Base-by-base conservation (phyloP, 1,140 invertebrate species). In the Drosophila dunni region DNA sequence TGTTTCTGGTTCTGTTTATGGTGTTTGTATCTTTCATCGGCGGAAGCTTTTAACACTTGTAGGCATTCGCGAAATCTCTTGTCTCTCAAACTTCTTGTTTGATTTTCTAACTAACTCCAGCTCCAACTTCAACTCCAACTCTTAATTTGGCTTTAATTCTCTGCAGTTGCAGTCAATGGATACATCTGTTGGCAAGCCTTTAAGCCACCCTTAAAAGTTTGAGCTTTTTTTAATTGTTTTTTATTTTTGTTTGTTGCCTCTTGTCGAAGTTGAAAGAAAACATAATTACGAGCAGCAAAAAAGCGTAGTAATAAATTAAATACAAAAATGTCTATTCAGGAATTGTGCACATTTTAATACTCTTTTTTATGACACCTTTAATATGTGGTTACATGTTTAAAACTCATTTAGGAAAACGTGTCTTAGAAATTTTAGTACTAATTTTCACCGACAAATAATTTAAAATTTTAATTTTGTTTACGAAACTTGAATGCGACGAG, bases 201-300 rank as follows among this genome's bases (percentile, higher is more conserved):
- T 53, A 11, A 63, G 34, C 51, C 46, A 62, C 70, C 70, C 70
- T 50, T 54, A 38, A 53, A 67, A 45, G 10, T 17, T 20, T 2
- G 17, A 34, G 40, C 40, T n/a, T 44, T 42, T 71, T 50, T 66
- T 38, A 38, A 60, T 53, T 38, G 58, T 38, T 40, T 62, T 54
- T 24, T 42, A 33, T n/a, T 57, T 65, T 53, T 54, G 24, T 33
- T 29, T 58, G 50, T 58, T 70, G 45, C 58, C 58, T 17, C 67
- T 70, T 70, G 66, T 53, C 60, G 50, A 60, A 71, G 60, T 70
- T 64, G 53, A 75, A 70, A 60, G 54, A 54, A 75, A 75, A 75
- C 61, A 75, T 71, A 75, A 75, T 71, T 75, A 75, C 60, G 33
- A 45, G 15, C 46, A 38, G 57, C 36, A 17, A 63, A 40, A 48